Conservation (phyloP, 2,888 invertebrate genomes). For the Lasioglossum oenotherae region DNA sequence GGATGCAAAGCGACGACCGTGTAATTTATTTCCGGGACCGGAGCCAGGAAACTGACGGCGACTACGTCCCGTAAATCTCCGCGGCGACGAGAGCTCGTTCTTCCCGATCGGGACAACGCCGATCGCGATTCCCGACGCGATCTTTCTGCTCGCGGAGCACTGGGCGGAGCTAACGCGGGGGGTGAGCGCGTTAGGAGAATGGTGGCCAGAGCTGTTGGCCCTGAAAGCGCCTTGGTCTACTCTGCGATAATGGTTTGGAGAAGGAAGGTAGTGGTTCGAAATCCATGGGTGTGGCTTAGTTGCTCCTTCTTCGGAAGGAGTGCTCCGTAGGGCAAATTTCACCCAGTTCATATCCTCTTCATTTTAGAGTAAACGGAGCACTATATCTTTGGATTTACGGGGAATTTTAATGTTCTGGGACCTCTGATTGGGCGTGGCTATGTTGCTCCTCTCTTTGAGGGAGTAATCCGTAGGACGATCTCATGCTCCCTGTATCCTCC, state of each 20-base stretch:
- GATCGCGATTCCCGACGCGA: background rate
- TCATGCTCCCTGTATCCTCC: too few species aligned
- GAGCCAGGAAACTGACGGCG: constrained; percentile 44
- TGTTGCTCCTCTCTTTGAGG: too few species aligned
- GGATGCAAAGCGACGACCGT: constrained; percentile 53
- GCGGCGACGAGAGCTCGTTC: background rate
- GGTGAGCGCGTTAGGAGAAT: background rate
- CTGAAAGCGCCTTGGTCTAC: too few species aligned
- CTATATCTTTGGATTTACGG: too few species aligned
- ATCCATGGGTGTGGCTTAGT: background rate
- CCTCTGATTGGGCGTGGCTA: too few species aligned
- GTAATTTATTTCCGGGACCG: constrained; percentile 54
- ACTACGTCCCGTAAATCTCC: constrained; percentile 48
- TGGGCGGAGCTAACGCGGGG: background rate
- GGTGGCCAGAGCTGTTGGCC: background rate
- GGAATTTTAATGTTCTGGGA: too few species aligned
- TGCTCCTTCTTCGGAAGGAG: background rate
- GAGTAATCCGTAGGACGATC: background rate
- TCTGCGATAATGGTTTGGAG: too few species aligned
- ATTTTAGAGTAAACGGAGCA: background rate
- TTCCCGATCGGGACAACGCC: background rate
- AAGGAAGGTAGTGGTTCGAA: background rate
- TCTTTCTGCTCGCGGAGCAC: background rate
- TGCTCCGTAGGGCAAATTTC: too few species aligned
- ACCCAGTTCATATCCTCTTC: accelerated